Percentiles rank a stretch among this genome's conserved stretches.
These are phyloP conservation scores for Archips xylosteana DNA, from an alignment of 2,888 invertebrate genomes.

Conservation along the genomic window DNA sequence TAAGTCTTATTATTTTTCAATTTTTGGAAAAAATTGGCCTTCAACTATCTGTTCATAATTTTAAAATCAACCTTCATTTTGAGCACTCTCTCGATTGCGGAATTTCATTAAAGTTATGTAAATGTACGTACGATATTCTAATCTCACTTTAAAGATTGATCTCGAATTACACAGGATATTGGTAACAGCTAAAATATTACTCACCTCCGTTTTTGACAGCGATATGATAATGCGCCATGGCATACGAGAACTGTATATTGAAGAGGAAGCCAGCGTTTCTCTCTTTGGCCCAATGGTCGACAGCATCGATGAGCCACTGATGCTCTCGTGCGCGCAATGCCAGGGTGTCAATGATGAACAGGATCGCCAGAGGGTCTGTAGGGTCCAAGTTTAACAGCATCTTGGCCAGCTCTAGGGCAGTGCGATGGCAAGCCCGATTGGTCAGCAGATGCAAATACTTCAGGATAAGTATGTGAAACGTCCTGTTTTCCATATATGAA, in stretches of 20 bases:
- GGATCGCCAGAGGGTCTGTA: slow-evolving; percentile 90
- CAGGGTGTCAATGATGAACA: slow-evolving; percentile 92
- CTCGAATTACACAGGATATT: too few species aligned
- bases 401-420: slow-evolving; percentile 94
- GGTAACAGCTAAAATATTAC: slow-evolving; percentile 7
- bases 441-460: slow-evolving; percentile 91
- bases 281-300: slow-evolving; percentile 54
- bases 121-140: too few species aligned
- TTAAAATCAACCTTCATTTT: too few species aligned
- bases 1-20: too few species aligned
- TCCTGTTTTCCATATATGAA: slow-evolving; percentile 64
- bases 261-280: slow-evolving; percentile 58
- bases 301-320: slow-evolving; percentile 85
- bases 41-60: too few species aligned
- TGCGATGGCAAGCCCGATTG: slow-evolving; percentile 92
- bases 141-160: too few species aligned
- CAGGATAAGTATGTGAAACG: slow-evolving; percentile 88
- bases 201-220: slow-evolving; percentile 56
- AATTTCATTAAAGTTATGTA: too few species aligned
- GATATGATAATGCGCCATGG: slow-evolving; percentile 65
- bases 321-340: slow-evolving; percentile 91
- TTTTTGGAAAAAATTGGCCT: too few species aligned
- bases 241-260: slow-evolving; percentile 66
- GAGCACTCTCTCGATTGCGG: too few species aligned
- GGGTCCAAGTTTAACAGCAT: slow-evolving; percentile 91